Conservation (phyloP, 37 sponge, comb jelly and placozoan species). For the Petrosia ficiformis region DNA sequence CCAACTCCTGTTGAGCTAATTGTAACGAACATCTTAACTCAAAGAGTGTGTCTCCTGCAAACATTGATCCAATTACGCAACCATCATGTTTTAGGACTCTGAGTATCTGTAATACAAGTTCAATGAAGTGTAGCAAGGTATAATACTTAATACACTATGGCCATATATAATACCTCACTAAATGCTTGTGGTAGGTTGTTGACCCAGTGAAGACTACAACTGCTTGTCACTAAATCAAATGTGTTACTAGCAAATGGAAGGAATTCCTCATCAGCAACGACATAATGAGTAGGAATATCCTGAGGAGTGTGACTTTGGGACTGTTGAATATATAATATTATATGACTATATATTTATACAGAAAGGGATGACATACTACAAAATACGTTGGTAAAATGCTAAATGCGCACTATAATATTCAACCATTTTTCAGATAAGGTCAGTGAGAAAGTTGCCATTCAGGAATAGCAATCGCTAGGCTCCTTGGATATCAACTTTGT, state of each 20-base stretch:
- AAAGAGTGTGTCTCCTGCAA: constrained; percentile 87
- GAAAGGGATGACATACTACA: too few species aligned
- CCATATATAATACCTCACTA: constrained; percentile 36
- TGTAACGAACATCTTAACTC: constrained; percentile 88
- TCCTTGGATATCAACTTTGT: too few species aligned
- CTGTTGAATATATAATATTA: neutral
- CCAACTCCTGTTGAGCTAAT: constrained; percentile 79
- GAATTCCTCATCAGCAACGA: constrained; percentile 65
- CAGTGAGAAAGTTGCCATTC: too few species aligned
- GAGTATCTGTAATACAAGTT: constrained; percentile 19
- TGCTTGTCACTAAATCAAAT: constrained; percentile 72
- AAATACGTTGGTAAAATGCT: too few species aligned
- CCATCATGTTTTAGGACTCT: constrained; percentile 79
- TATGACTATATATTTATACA: too few species aligned
- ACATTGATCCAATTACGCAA: constrained; percentile 83
- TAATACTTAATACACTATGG: neutral
- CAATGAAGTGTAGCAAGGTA: neutral
- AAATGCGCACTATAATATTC: too few species aligned
- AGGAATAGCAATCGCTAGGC: too few species aligned
- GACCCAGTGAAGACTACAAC: constrained; percentile 85
- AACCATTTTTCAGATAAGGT: too few species aligned
- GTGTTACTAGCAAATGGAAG: constrained; percentile 64
- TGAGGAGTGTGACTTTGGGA: constrained; percentile 10
- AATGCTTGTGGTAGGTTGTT: constrained; percentile 85
- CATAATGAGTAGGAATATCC: constrained; percentile 35